Evolutionary conservation across 2,888 invertebrate species (phyloP), one percentile per base, ranked within the genome.

Genomic region (Watsonalla binaria): DNA sequence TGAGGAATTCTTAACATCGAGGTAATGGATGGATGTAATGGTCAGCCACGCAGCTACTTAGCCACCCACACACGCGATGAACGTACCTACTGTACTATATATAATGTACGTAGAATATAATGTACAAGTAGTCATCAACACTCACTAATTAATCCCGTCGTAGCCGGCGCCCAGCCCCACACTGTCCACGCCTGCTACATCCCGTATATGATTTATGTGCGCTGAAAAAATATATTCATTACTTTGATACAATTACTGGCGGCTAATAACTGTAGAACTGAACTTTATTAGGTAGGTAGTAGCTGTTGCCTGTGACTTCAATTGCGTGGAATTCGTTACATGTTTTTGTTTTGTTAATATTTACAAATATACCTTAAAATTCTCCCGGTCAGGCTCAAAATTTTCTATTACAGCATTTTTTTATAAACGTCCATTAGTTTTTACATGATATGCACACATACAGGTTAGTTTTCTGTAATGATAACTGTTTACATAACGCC

Each of bases 71-170:
- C 37, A 42, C 42, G 11, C 11, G 11, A 14, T 14, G 14, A 6
- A n/a, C n/a, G n/a, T n/a, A 13, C 5, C 5, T n/a, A 24, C 14
- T 50, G 33, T 24, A 5, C 46, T 50, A 47, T 51, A 15, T 47
- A 47, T 34, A 9, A 33, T n/a, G 7, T 42, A 24, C 14, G 33
- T 39, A 11, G 14, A 47, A 11, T 14, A 39, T 37, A 24, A 42
- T 52, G 35, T 34, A 11, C 6, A 67, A 92, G 11, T 24, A 55
- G 51, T 48, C 34, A 51, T 45, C 53, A 55, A 72, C 86, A 95
- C 96, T 96, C 92, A 97, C 97, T 94, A 94, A 92, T 96, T 96
- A 85, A 97, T 96, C 74, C 97, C 97, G 81, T 97, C 96, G 88
- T 95, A 97, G 71, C 96, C 97, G 57, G 96, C 96, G 60, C 97